Conservation (phyloP, 1,140 invertebrate genomes). For the Stenopsyche tienmushanensis region DNA sequence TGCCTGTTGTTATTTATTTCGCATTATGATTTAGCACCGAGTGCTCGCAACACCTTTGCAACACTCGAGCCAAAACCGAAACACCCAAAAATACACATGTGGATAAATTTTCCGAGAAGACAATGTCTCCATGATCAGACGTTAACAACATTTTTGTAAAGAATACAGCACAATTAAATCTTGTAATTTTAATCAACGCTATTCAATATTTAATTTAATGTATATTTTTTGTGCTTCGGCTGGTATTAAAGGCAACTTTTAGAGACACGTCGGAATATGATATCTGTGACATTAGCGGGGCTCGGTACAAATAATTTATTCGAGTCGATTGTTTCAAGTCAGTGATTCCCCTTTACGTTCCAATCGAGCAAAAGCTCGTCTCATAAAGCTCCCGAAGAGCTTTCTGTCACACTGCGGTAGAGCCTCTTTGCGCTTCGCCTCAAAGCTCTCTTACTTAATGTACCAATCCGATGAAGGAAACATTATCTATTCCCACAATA, state of each 20-base stretch:
- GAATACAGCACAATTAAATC: too few species aligned
- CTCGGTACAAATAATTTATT: neutral
- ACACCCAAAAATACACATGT: neutral
- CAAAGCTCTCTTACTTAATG: slow-evolving; percentile 14
- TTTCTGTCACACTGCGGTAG: slow-evolving; percentile 13
- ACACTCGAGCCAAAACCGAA: neutral
- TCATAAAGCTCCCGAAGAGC: slow-evolving; percentile 8
- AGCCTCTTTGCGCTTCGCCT: slow-evolving; percentile 20
- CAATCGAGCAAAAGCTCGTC: slow-evolving; percentile 24
- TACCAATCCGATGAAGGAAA: slow-evolving; percentile 6
- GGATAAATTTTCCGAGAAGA: too few species aligned
- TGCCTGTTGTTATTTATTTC: slow-evolving; percentile 36
- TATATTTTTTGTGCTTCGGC: too few species aligned
- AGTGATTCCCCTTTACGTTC: slow-evolving; percentile 24
- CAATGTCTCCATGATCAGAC: too few species aligned
- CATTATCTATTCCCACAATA: neutral
- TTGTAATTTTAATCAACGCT: too few species aligned
- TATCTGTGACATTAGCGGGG: neutral
- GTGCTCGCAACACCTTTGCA: neutral
- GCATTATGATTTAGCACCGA: slow-evolving; percentile 35
- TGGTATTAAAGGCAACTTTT: too few species aligned
- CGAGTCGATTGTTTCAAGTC: slow-evolving; percentile 20
- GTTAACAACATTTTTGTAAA: too few species aligned
- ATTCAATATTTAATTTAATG: too few species aligned
- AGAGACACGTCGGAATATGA: neutral